Conservation (phyloP, 2,113 vertebrate genomes). For the Geococcyx californianus region DNA sequence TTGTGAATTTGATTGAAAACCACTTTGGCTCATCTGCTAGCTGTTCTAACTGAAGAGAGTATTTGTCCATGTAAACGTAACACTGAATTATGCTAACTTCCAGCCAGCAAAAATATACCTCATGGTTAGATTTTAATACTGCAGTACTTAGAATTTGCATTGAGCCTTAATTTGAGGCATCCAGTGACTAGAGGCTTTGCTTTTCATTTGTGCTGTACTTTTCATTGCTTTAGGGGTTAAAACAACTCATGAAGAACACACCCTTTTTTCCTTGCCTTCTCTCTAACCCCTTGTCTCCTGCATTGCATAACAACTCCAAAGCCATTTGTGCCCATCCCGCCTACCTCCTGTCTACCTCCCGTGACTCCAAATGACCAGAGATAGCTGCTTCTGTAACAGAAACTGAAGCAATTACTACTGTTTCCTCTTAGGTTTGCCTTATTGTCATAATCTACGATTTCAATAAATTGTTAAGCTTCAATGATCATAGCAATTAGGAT, state of each 20-base stretch:
- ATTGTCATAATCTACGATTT: neutral
- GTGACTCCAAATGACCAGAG: neutral
- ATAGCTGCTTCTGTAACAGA: neutral
- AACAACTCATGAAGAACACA: slow-evolving; percentile 8
- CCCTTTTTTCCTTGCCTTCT: slow-evolving; percentile 10
- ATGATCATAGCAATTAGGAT: neutral
- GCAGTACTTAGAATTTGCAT: neutral
- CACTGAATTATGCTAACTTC: neutral
- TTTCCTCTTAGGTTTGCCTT: neutral
- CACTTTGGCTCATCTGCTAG: neutral
- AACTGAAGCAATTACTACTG: neutral
- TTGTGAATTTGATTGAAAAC: neutral
- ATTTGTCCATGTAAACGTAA: neutral
- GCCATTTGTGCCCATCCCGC: neutral
- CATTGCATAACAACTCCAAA: neutral
- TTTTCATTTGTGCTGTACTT: neutral
- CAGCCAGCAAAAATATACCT: neutral
- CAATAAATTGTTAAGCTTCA: neutral
- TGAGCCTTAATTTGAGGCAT: neutral
- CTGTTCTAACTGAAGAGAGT: neutral
- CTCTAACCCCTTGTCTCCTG: neutral
- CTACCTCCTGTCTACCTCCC: neutral
- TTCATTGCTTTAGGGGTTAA: slow-evolving; percentile 48
- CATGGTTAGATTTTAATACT: neutral
- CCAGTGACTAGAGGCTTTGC: neutral